A percentile compares a stretch with the other conserved stretches of the same genome.
These are phyloP conservation scores for Esox lucius DNA, from an alignment of 2,797 vertebrate genomes.

Conservation along the genomic window DNA sequence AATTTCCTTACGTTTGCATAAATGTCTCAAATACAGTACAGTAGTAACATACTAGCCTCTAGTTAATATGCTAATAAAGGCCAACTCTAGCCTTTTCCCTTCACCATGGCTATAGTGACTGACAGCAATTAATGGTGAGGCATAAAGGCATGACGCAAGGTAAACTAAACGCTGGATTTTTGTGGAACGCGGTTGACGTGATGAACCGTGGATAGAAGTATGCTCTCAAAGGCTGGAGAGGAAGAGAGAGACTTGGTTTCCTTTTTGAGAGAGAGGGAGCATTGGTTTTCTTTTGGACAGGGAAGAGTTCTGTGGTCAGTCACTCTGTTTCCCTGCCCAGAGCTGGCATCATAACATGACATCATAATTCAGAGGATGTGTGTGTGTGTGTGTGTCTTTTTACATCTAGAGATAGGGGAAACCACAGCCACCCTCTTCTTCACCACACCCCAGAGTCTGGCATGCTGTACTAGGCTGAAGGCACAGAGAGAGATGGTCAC, in stretches of 20 bases:
- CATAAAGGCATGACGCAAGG: slow-evolving; percentile 58
- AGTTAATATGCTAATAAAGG: slow-evolving; percentile 73
- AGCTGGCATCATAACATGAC: slow-evolving; percentile 50
- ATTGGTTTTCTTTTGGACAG: slow-evolving; percentile 10
- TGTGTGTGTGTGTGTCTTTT: slow-evolving; percentile 11
- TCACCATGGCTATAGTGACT: slow-evolving; percentile 48
- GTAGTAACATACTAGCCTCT: slow-evolving; percentile 34
- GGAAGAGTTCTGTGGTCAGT: slow-evolving; percentile 41
- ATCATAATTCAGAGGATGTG: slow-evolving; percentile 37
- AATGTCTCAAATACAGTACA: slow-evolving; percentile 33
- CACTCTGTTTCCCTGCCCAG: slow-evolving; percentile 36
- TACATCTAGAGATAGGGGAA: slow-evolving; percentile 56
- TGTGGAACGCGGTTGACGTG: slow-evolving; percentile 54
- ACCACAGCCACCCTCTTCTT: slow-evolving; percentile 57
- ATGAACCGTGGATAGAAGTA: slow-evolving; percentile 4
- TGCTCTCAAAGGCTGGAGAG: neutral
- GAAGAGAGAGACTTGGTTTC: neutral
- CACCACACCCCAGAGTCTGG: slow-evolving; percentile 62
- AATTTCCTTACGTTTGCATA: slow-evolving; percentile 1
- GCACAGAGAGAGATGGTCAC: slow-evolving; percentile 32
- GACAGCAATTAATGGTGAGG: slow-evolving; percentile 55
- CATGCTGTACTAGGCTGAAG: slow-evolving; percentile 45
- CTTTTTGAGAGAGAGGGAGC: slow-evolving; percentile 7
- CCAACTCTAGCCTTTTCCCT: slow-evolving; percentile 61
- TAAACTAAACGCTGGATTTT: slow-evolving; percentile 62